A percentile compares a stretch with the other conserved stretches of the same genome.
Evolutionary conservation across 2,888 invertebrate genomes (phyloP).

Genomic region (Pammene fasciana): DNA sequence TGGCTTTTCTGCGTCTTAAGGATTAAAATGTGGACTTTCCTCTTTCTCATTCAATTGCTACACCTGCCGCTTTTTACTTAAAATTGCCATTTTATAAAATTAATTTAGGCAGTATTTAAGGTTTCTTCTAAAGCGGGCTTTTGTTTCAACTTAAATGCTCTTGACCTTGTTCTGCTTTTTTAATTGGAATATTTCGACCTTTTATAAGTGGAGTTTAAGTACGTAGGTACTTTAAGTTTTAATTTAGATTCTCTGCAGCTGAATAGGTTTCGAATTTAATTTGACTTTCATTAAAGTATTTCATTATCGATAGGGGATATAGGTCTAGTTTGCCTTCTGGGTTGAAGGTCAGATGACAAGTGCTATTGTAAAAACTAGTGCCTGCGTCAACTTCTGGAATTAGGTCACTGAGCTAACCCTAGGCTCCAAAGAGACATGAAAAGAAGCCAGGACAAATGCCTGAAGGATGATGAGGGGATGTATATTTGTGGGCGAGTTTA

Average conservation of each 20-base stretch:
- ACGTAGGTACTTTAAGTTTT: neutral
- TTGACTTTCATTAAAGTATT: neutral
- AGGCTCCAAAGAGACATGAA: too few species aligned
- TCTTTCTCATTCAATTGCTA: constrained; percentile 48
- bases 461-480: too few species aligned
- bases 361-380: too few species aligned
- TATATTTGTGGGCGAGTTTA: too few species aligned
- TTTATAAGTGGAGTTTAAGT: constrained; percentile 5
- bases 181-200: constrained; percentile 6
- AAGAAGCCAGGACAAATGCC: too few species aligned
- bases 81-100: constrained; percentile 37
- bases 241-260: constrained; percentile 7
- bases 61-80: constrained; percentile 54
- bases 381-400: too few species aligned
- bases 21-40: constrained; percentile 50
- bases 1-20: constrained; percentile 51
- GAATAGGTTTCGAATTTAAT: constrained; percentile 17
- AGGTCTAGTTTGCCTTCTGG: too few species aligned
- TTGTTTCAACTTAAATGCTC: neutral
- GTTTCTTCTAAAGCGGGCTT: neutral
- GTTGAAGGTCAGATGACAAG: too few species aligned
- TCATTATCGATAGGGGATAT: too few species aligned
- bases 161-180: neutral
- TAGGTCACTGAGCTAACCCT: too few species aligned
- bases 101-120: constrained; percentile 23